Conservation (phyloP, 1,140 invertebrate species). For the Andrena cerasifolii region DNA sequence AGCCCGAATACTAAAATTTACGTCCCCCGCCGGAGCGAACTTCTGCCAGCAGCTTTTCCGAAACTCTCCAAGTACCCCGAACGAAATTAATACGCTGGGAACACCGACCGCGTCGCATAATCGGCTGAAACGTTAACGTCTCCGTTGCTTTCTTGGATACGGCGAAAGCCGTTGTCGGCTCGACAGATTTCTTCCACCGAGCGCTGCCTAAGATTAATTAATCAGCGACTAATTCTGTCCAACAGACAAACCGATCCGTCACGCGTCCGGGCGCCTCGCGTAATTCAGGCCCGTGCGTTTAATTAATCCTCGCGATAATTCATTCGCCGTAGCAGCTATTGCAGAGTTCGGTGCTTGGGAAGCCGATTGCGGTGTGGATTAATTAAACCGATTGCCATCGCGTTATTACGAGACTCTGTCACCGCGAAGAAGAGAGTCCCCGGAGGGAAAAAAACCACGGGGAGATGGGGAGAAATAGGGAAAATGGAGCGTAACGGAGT, state of each 20-base stretch:
- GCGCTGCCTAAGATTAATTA: constrained; percentile 1
- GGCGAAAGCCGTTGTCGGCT: no score
- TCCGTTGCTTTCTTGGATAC: no score
- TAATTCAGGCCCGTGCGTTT: neutral
- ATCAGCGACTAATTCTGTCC: constrained; percentile 1
- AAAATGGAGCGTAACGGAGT: no score
- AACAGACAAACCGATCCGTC: neutral
- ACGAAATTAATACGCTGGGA: constrained; percentile 4
- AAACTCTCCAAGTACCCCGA: neutral
- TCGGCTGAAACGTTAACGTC: neutral
- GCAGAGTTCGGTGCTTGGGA: neutral
- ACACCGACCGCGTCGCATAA: neutral
- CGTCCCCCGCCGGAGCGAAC: constrained; percentile 16
- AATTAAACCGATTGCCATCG: neutral
- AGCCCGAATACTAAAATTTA: constrained; percentile 22
- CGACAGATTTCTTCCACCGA: no score
- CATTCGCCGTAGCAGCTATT: neutral
- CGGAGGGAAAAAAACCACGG: no score
- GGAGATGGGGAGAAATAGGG: no score
- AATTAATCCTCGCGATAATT: constrained; percentile 49
- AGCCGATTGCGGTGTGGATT: neutral
- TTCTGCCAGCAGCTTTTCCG: constrained; percentile 1
- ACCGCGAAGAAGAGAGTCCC: no score
- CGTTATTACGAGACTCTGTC: no score
- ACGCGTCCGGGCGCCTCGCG: neutral